Conservation (phyloP, 2,797 vertebrate genomes). For the Morelia viridis region DNA sequence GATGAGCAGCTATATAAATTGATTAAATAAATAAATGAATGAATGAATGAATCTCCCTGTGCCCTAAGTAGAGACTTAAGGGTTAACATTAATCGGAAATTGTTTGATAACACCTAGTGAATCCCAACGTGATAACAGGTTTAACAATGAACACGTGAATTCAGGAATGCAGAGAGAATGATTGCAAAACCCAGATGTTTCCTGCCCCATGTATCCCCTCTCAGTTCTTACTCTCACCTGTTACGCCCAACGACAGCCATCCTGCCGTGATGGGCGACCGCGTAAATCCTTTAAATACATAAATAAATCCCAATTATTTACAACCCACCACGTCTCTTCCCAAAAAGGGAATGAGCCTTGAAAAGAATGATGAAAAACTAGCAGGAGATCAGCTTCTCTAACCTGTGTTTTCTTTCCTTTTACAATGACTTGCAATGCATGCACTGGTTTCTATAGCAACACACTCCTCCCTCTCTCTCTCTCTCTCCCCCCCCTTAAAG, state of each 20-base stretch:
- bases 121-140: background rate
- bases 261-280: background rate
- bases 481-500: slow-evolving; percentile 65
- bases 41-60: background rate
- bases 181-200: background rate
- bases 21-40: too few species aligned
- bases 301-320: background rate
- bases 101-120: background rate
- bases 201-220: background rate
- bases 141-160: background rate
- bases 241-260: background rate
- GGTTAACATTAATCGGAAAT: background rate
- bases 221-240: background rate
- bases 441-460: slow-evolving; percentile 60
- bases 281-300: background rate
- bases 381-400: slow-evolving; percentile 16
- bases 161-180: background rate
- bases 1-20: too few species aligned
- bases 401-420: background rate
- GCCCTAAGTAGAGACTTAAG: background rate
- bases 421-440: background rate
- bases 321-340: background rate
- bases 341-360: background rate
- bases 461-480: too few species aligned
- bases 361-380: background rate